phyloP scores from a whole-genome alignment of 2,888 invertebrate species.

The Dasypolia templi region DNA sequence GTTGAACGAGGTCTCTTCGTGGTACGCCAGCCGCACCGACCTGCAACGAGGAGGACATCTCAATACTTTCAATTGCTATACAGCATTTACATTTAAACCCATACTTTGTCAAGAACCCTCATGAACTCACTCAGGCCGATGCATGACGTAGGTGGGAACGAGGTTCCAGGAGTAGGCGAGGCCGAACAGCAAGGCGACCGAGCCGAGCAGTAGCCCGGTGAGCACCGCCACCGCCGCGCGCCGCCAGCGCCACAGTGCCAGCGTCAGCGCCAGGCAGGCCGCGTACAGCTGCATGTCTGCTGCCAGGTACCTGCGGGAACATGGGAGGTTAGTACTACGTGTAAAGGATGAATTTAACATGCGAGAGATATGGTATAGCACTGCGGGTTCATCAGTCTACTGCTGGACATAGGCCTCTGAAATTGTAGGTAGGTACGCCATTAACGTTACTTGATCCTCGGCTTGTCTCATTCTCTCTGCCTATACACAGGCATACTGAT shows the following conservation, averaged over 20 bases:
- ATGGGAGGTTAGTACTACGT: not conserved
- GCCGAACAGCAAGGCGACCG: slow-evolving; percentile 70
- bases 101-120: too few species aligned
- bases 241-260: slow-evolving; percentile 76
- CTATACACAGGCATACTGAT: too few species aligned
- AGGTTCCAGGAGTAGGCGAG: slow-evolving; percentile 81
- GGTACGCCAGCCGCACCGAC: slow-evolving; percentile 80
- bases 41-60: slow-evolving; percentile 62
- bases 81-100: too few species aligned
- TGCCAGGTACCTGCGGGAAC: slow-evolving; percentile 82
- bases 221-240: slow-evolving; percentile 75
- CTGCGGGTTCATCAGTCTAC: not conserved
- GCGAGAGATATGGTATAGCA: not conserved
- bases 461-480: not conserved
- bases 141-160: slow-evolving; percentile 83
- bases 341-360: not conserved
- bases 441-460: too few species aligned
- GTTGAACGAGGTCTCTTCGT: slow-evolving; percentile 82
- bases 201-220: slow-evolving; percentile 69
- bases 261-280: slow-evolving; percentile 76
- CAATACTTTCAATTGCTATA: not conserved
- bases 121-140: slow-evolving; percentile 82
- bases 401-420: not conserved
- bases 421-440: too few species aligned
- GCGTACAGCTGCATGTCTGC: slow-evolving; percentile 88